These are phyloP conservation scores for human DNA, from an alignment of 2,113 vertebrate species.

Conservation along the genomic window GRCh38 chr16:50550001-50550500, in stretches of 20 bases:
- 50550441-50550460: constrained; percentile 5
- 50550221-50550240: constrained; percentile 65
- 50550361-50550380: constrained; percentile 68
- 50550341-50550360: constrained; percentile 81
- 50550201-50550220: constrained; percentile 13
- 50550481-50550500: background rate
- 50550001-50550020: background rate
- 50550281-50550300: constrained; percentile 76
- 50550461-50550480: background rate
- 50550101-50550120: background rate
- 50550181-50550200: background rate
- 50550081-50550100: background rate
- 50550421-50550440: constrained; percentile 39
- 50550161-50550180: constrained; percentile 1
- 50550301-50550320: constrained; percentile 71
- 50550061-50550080: background rate
- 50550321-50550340: constrained; percentile 79
- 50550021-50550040: background rate
- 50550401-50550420: constrained; percentile 73
- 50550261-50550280: constrained; percentile 65
- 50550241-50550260: constrained; percentile 74
- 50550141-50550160: background rate
- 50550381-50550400: constrained; percentile 64
- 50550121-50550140: background rate
- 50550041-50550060: background rate